These are phyloP conservation scores for Thereva unica DNA, from an alignment of 2,888 invertebrate species.

Conservation along the genomic window DNA sequence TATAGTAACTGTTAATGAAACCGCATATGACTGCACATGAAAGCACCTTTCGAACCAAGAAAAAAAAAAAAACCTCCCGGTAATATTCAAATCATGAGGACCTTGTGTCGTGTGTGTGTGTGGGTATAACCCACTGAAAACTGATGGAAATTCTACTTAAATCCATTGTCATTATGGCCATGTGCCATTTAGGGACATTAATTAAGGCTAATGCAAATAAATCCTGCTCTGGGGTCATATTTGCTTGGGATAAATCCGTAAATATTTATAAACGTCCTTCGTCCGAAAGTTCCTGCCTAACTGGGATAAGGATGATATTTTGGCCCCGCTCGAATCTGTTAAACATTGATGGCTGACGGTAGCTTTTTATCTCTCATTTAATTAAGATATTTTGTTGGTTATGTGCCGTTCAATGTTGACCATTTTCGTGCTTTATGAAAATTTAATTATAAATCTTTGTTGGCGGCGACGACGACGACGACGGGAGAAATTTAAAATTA, in stretches of 20 bases:
- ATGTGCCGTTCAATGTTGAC: not conserved
- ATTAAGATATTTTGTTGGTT: conserved; percentile 29
- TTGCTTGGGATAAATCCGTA: conserved; percentile 48
- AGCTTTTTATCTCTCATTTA: conserved; percentile 26
- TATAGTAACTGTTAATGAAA: conserved; percentile 4
- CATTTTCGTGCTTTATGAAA: no score
- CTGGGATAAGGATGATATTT: conserved; percentile 23
- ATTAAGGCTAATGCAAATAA: conserved; percentile 49
- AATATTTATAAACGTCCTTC: conserved; percentile 47
- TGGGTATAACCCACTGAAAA: not conserved
- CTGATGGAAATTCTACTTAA: conserved; percentile 27
- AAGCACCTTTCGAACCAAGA: no score
- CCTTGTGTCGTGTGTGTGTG: no score
- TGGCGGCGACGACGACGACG: no score
- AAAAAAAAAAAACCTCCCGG: no score
- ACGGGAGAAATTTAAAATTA: no score
- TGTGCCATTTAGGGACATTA: conserved; percentile 46
- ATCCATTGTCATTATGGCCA: conserved; percentile 32
- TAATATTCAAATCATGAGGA: no score
- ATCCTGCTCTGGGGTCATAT: conserved; percentile 49
- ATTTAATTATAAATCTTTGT: no score
- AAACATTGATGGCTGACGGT: conserved; percentile 28
- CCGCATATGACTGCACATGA: no score
- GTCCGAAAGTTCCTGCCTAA: conserved; percentile 24
- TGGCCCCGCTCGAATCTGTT: conserved; percentile 13